Evolutionary conservation across 2,888 invertebrate species (phyloP).

Genomic region (Xanthostigma xanthostigma): DNA sequence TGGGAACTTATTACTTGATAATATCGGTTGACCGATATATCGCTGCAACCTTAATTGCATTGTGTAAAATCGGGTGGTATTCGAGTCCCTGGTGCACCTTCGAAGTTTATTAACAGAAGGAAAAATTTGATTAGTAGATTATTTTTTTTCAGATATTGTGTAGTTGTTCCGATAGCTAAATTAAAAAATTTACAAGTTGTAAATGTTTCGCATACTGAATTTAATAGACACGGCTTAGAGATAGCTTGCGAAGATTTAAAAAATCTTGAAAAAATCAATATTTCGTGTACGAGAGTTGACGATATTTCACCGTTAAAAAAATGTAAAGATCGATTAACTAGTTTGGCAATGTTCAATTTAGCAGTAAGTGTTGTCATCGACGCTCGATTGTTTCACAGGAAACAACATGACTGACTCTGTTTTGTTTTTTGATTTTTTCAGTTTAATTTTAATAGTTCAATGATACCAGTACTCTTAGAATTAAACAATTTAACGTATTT

Average conservation of each 20-base stretch:
- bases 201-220: slow-evolving; percentile 52
- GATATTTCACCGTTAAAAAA: slow-evolving; percentile 42
- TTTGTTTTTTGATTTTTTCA: not conserved
- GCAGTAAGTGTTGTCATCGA: slow-evolving; percentile 28
- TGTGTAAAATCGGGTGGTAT: no score
- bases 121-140: slow-evolving; percentile 1
- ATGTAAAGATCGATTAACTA: slow-evolving; percentile 39
- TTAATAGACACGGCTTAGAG: slow-evolving; percentile 46
- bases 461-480: slow-evolving; percentile 34
- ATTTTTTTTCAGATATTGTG: slow-evolving; percentile 30
- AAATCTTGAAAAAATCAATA: slow-evolving; percentile 44
- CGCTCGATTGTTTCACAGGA: not conserved
- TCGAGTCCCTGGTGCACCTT: not conserved
- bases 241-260: slow-evolving; percentile 49
- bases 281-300: slow-evolving; percentile 45
- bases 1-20: no score
- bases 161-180: slow-evolving; percentile 42
- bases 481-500: slow-evolving; percentile 34
- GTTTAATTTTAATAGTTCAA: slow-evolving; percentile 7
- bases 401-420: not conserved
- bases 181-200: slow-evolving; percentile 40
- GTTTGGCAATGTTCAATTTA: slow-evolving; percentile 42
- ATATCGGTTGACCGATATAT: no score
- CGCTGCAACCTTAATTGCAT: no score
- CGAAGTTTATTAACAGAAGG: not conserved